Percentiles rank a stretch among this genome's conserved stretches.
These are phyloP conservation scores for Heliconius charithonia DNA, from an alignment of 2,888 invertebrate species.

Conservation along the genomic window DNA sequence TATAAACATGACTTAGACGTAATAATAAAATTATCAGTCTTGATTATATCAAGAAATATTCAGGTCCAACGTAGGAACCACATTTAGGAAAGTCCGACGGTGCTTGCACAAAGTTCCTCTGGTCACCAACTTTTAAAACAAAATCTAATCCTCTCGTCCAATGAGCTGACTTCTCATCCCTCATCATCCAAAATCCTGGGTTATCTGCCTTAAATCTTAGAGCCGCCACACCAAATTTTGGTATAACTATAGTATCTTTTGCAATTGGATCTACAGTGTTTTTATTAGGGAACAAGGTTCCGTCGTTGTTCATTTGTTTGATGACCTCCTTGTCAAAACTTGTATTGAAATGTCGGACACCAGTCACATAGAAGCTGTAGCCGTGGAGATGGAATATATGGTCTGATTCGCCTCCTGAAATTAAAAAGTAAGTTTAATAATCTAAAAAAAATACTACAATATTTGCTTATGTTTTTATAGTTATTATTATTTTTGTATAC, in stretches of 20 bases:
- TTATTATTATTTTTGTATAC: too few relatives aligned
- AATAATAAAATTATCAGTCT: slow-evolving; percentile 29
- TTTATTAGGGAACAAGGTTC: slow-evolving; percentile 77
- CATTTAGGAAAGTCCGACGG: slow-evolving; percentile 91
- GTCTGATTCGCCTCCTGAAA: slow-evolving; percentile 85
- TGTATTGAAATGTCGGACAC: slow-evolving; percentile 79
- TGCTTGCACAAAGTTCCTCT: slow-evolving; percentile 85
- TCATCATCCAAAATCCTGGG: slow-evolving; percentile 92
- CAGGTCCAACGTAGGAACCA: slow-evolving; percentile 89
- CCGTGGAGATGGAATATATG: slow-evolving; percentile 91
- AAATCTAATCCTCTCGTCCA: slow-evolving; percentile 91
- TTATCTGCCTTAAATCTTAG: slow-evolving; percentile 90
- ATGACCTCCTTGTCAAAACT: slow-evolving; percentile 81
- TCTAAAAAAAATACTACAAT: not conserved
- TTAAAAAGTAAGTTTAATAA: slow-evolving; percentile 12
- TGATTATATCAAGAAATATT: slow-evolving; percentile 86
- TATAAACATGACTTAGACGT: not conserved
- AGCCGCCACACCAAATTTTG: slow-evolving; percentile 87
- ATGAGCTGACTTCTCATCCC: slow-evolving; percentile 89
- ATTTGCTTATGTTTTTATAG: too few relatives aligned
- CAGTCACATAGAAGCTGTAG: slow-evolving; percentile 88
- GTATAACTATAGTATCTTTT: slow-evolving; percentile 90
- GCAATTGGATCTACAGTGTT: slow-evolving; percentile 85
- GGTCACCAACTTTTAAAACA: slow-evolving; percentile 88
- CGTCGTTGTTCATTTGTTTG: slow-evolving; percentile 83